phyloP scores from a whole-genome alignment of 2,113 vertebrate genomes.

The Dicaeum eximium region DNA sequence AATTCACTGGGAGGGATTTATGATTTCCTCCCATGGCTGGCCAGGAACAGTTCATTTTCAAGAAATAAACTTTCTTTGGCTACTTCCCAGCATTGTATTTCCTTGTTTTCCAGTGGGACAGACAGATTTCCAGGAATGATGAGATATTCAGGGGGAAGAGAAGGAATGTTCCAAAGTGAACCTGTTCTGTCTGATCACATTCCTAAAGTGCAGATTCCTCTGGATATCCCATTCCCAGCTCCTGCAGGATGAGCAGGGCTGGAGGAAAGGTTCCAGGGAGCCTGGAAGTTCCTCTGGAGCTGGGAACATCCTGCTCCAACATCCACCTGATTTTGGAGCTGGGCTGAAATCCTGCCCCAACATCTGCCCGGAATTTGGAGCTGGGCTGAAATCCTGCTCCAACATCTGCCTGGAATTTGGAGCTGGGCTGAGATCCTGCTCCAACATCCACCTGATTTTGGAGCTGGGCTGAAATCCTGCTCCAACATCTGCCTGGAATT shows the following conservation, averaged over 20 bases:
- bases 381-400: not conserved
- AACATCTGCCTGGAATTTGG: not conserved
- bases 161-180: not conserved
- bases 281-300: not conserved
- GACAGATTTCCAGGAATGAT: not conserved
- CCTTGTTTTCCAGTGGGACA: not conserved
- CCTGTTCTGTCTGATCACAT: rapidly evolving
- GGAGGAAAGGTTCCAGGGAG: not conserved
- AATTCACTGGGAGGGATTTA: not conserved
- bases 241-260: not conserved
- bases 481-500: rapidly evolving
- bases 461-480: not conserved
- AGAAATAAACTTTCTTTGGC: not conserved
- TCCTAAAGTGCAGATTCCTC: not conserved
- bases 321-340: not conserved
- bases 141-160: not conserved
- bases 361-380: not conserved
- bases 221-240: not conserved
- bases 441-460: rapidly evolving
- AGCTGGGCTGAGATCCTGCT: not conserved
- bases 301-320: not conserved
- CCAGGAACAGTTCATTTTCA: not conserved
- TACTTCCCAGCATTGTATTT: rapidly evolving
- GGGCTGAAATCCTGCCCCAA: not conserved
- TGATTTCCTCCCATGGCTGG: not conserved